These are phyloP conservation scores for Cyprinodon variegatus DNA, from an alignment of 2,113 vertebrate genomes.

Conservation along the genomic window DNA sequence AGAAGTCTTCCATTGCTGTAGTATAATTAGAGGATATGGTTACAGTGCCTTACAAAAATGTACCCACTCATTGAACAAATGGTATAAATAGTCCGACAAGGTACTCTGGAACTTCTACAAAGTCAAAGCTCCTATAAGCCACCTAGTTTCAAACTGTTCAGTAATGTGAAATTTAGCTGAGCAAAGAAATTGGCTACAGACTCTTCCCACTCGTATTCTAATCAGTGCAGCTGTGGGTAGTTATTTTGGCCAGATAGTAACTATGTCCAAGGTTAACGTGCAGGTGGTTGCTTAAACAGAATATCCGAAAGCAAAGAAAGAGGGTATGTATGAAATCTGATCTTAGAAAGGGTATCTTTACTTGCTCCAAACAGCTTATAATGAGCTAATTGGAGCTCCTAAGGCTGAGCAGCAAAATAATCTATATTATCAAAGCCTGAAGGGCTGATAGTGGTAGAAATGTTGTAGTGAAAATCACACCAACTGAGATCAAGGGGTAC, in stretches of 20 bases:
- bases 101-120: conserved; percentile 6
- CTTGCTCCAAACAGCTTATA: conserved; percentile 3
- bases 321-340: conserved; percentile 17
- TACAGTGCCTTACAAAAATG: conserved; percentile 3
- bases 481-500: no score
- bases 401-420: conserved; percentile 10
- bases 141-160: conserved; percentile 25
- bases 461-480: neutral
- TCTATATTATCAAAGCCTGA: conserved; percentile 1
- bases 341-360: conserved; percentile 26
- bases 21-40: conserved; percentile 41
- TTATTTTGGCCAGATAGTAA: conserved; percentile 35
- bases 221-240: conserved; percentile 10
- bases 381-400: conserved; percentile 6
- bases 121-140: conserved; percentile 26
- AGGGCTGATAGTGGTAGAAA: neutral
- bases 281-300: conserved; percentile 18
- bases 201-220: conserved; percentile 36
- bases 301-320: conserved; percentile 15
- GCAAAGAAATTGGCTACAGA: conserved; percentile 42
- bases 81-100: neutral
- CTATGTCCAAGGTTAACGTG: neutral
- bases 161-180: conserved; percentile 39
- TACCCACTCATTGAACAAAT: neutral
- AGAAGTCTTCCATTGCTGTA: conserved; percentile 31